Evolutionary conservation across 1,140 invertebrate species (phyloP).

Genomic region (Zaprionus capensis): DNA sequence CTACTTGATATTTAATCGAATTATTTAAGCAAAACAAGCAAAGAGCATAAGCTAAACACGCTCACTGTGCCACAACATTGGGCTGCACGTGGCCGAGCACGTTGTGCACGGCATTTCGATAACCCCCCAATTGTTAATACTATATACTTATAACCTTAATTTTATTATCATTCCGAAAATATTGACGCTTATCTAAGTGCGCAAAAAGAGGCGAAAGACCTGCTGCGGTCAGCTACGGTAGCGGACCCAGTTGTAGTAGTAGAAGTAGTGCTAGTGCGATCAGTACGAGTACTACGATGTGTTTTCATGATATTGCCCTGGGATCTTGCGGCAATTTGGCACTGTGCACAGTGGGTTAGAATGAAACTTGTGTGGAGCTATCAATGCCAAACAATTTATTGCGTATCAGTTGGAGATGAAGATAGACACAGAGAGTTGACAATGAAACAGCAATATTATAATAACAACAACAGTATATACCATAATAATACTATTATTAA

Average conservation of each 20-base stretch:
- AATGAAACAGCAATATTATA: slow-evolving; percentile 45
- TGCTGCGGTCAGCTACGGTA: background rate
- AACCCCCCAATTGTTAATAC: slow-evolving; percentile 3
- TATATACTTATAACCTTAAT: slow-evolving; percentile 28
- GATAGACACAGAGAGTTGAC: slow-evolving; percentile 35
- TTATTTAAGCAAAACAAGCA: slow-evolving; percentile 1
- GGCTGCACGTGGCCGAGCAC: slow-evolving; percentile 19
- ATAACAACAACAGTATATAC: slow-evolving; percentile 42
- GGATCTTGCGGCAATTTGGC: slow-evolving; percentile 31
- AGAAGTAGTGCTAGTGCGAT: background rate
- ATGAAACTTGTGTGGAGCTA: slow-evolving; percentile 6
- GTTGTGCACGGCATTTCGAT: slow-evolving; percentile 12
- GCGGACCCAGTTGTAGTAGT: background rate
- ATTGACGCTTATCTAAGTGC: slow-evolving; percentile 70
- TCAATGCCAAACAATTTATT: slow-evolving; percentile 57
- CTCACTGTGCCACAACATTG: background rate
- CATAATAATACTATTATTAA: slow-evolving; percentile 17
- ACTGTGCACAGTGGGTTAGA: slow-evolving; percentile 44
- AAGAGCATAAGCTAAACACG: no score
- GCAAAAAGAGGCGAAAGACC: slow-evolving; percentile 42
- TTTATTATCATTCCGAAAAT: slow-evolving; percentile 67
- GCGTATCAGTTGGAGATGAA: slow-evolving; percentile 56
- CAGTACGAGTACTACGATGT: background rate
- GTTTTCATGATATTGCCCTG: background rate
- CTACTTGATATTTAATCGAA: slow-evolving; percentile 1